Percentiles rank a stretch among this genome's conserved stretches.
These are phyloP conservation scores for Philopotamus ludificatus DNA, from an alignment of 1,140 invertebrate genomes.

Conservation along the genomic window DNA sequence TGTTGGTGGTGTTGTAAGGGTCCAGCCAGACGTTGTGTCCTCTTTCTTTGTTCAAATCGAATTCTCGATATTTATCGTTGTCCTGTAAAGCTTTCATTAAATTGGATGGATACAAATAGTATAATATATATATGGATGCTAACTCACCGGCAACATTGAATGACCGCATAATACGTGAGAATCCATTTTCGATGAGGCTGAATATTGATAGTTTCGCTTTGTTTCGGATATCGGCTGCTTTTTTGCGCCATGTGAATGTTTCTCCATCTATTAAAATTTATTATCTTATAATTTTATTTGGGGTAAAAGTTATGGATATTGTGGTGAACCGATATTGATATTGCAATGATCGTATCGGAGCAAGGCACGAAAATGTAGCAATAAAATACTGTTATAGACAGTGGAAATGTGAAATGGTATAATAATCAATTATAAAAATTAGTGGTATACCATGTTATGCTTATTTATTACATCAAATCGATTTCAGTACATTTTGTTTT, in stretches of 20 bases:
- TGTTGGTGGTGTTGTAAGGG: background rate
- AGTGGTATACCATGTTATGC: too few species aligned
- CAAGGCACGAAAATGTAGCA: too few species aligned
- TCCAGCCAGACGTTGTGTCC: background rate
- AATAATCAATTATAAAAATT: too few species aligned
- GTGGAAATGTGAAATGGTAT: too few species aligned
- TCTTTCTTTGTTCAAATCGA: slow-evolving; percentile 3
- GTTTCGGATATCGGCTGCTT: background rate
- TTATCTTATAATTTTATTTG: too few species aligned
- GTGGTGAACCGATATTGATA: too few species aligned
- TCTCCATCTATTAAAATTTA: slow-evolving; percentile 2
- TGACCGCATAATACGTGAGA: background rate
- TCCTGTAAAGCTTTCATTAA: background rate
- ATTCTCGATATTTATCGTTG: background rate
- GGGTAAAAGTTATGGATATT: too few species aligned
- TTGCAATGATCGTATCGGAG: too few species aligned
- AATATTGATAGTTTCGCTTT: background rate
- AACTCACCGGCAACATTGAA: background rate
- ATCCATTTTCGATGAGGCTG: background rate
- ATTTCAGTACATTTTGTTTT: too few species aligned
- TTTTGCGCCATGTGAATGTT: slow-evolving; percentile 8
- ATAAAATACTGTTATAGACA: too few species aligned
- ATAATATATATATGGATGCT: too few species aligned
- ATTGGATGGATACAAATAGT: background rate
- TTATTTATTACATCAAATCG: too few species aligned